Conservation (phyloP, 2,797 vertebrate species). For the Notolabrus celidotus region DNA sequence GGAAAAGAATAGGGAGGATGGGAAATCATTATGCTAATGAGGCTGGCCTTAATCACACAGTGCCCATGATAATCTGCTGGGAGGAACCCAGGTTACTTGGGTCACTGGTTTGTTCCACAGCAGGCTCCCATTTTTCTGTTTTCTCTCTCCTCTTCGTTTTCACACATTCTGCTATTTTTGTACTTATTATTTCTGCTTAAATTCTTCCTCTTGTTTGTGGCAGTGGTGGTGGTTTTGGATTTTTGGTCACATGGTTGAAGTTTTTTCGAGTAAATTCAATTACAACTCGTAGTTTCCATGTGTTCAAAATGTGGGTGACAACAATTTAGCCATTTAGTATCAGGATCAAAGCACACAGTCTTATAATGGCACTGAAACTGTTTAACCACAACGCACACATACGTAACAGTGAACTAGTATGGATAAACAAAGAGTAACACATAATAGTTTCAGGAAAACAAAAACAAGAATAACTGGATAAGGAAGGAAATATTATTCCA, state of each 20-base stretch:
- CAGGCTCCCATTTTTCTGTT: constrained; percentile 59
- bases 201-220: constrained; percentile 24
- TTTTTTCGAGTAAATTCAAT: constrained; percentile 43
- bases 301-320: constrained; percentile 58
- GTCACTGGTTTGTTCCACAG: constrained; percentile 86
- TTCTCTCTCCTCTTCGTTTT: constrained; percentile 47
- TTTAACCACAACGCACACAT: constrained; percentile 19
- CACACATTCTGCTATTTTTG: constrained; percentile 45
- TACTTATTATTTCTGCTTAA: constrained; percentile 25
- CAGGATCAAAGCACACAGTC: constrained; percentile 53
- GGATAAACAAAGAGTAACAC: background rate
- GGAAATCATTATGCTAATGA: constrained; percentile 98
- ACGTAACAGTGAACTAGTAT: background rate
- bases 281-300: constrained; percentile 44
- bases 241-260: constrained; percentile 40
- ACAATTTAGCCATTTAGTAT: constrained; percentile 60
- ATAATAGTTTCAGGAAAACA: background rate
- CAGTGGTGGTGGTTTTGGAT: constrained; percentile 20
- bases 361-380: constrained; percentile 19
- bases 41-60: constrained; percentile 89
- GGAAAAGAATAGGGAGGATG: constrained; percentile 77
- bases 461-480: background rate
- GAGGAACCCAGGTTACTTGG: constrained; percentile 84
- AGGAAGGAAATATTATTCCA: background rate
- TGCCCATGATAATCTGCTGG: constrained; percentile 91